A percentile compares a stretch with the other conserved stretches of the same genome.
Conservation (phyloP, 1,140 invertebrate genomes). For the Drosophila micromelanica region DNA sequence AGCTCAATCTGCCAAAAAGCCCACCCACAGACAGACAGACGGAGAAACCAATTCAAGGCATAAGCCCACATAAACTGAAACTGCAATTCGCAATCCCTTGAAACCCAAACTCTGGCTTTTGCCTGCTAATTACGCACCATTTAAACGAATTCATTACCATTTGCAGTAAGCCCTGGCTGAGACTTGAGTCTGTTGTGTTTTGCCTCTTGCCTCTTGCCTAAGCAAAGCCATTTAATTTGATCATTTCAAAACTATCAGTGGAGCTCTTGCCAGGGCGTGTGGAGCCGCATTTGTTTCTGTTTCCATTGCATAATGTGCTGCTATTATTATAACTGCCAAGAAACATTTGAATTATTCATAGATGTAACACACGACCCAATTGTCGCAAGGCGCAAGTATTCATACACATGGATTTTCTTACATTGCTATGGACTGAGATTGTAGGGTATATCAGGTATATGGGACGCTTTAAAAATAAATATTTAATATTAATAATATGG, state of each 20-base stretch:
- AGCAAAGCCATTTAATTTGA: conserved; percentile 75
- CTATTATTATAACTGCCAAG: conserved; percentile 65
- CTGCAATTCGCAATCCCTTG: conserved; percentile 13
- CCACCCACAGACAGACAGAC: conserved; percentile 8
- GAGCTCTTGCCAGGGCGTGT: neutral
- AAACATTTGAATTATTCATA: conserved; percentile 75
- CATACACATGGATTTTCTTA: conserved; percentile 35
- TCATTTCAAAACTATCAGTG: conserved; percentile 80
- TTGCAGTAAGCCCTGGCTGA: conserved; percentile 47
- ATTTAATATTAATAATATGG: too few species aligned
- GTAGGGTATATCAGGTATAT: conserved; percentile 13
- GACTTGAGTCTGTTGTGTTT: conserved; percentile 56
- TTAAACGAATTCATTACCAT: conserved; percentile 80
- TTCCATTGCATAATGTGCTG: conserved; percentile 40
- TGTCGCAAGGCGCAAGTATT: conserved; percentile 38
- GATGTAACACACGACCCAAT: conserved; percentile 41
- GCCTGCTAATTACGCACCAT: conserved; percentile 74
- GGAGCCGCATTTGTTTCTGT: conserved; percentile 13
- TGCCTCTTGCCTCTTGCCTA: conserved; percentile 22
- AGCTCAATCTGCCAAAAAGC: conserved; percentile 4
- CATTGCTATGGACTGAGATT: neutral
- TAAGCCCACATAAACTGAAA: conserved; percentile 19
- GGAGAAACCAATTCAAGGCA: conserved; percentile 12
- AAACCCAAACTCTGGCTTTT: conserved; percentile 6
- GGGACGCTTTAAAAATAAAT: too few species aligned